Evolutionary conservation across 1,140 invertebrate genomes (phyloP).

Genomic region (Drosophila nasuta): DNA sequence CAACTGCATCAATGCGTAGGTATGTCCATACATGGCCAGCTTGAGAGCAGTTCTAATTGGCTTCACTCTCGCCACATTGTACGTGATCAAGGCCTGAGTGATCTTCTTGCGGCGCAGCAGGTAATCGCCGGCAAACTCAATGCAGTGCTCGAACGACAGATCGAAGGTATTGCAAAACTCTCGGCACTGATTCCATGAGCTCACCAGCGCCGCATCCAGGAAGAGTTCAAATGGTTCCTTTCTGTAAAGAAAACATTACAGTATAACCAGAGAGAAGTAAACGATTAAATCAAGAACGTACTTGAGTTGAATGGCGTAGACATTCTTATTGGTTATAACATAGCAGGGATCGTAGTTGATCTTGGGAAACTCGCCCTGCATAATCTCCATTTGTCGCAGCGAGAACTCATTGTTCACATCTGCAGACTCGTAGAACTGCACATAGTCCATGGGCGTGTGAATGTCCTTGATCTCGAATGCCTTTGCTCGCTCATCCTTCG

Average conservation of each 20-base stretch:
- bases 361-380: constrained; percentile 80
- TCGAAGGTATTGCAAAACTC: constrained; percentile 86
- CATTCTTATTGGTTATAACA: constrained; percentile 89
- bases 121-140: constrained; percentile 91
- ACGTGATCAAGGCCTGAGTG: constrained; percentile 89
- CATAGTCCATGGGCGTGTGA: constrained; percentile 79
- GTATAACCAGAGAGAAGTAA: not conserved
- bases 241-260: constrained; percentile 27
- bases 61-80: constrained; percentile 90
- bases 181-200: constrained; percentile 77
- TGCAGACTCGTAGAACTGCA: constrained; percentile 74
- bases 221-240: constrained; percentile 89
- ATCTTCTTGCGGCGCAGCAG: constrained; percentile 88
- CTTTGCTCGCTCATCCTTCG: constrained; percentile 86
- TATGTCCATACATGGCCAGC: constrained; percentile 90
- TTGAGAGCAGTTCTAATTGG: constrained; percentile 90
- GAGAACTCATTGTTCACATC: constrained; percentile 72
- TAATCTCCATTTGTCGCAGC: constrained; percentile 79
- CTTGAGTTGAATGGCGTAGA: constrained; percentile 90
- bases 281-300: constrained; percentile 7
- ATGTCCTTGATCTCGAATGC: constrained; percentile 85
- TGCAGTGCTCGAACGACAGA: constrained; percentile 89
- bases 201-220: constrained; percentile 85
- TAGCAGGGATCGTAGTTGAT: constrained; percentile 88
- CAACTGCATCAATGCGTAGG: constrained; percentile 88